phyloP scores from a whole-genome alignment of 2,797 vertebrate genomes.

The Adelosebastes latens region DNA sequence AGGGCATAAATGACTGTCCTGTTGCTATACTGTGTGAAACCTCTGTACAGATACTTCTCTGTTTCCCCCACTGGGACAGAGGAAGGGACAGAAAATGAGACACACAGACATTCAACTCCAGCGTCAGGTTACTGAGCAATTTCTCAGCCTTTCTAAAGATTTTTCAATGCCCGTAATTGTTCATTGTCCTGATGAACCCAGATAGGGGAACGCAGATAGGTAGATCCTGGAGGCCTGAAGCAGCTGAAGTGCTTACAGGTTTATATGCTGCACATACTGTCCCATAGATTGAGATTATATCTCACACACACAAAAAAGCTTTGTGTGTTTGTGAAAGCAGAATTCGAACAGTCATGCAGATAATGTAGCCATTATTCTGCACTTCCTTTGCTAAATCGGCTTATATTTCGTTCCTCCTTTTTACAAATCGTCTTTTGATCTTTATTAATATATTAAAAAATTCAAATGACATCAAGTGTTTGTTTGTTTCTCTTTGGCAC shows the following conservation, averaged over 20 bases:
- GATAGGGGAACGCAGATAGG: background rate
- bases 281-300: background rate
- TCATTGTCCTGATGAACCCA: conserved; percentile 62
- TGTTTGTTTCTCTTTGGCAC: background rate
- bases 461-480: background rate
- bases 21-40: conserved; percentile 55
- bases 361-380: background rate
- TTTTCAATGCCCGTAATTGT: conserved; percentile 74
- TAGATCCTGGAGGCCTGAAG: background rate
- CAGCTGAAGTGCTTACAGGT: background rate
- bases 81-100: conserved; percentile 48
- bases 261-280: background rate
- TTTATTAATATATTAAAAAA: background rate
- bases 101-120: conserved; percentile 36
- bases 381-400: background rate
- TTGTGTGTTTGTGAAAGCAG: background rate
- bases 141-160: conserved; percentile 60
- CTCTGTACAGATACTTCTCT: conserved; percentile 50
- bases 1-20: conserved; percentile 37
- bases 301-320: background rate
- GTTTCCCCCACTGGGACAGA: conserved; percentile 44
- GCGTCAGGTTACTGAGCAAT: conserved; percentile 71
- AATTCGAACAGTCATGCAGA: background rate
- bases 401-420: background rate
- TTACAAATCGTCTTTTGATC: background rate